Evolutionary conservation across 2,888 invertebrate species (phyloP), one percentile per base, ranked within the genome.

Genomic region (Ormyrus nitidulus): DNA sequence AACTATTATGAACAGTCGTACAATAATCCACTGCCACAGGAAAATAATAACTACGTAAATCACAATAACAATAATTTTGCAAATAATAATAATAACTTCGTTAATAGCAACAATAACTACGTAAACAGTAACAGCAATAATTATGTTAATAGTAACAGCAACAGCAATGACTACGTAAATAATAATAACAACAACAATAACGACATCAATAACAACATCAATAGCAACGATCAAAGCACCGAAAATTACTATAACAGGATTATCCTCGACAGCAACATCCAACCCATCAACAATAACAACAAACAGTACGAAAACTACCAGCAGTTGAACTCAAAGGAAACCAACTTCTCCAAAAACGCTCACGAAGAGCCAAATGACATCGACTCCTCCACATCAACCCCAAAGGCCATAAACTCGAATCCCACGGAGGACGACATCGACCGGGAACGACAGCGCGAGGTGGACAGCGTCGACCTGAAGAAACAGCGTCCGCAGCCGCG

Each of bases 391-490:
- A 34, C 34, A 34, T 34, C 5, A 53, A 5, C 2, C 9, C 58
- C 62, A 0, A 61, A n/a, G 11, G 10, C 53, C 11, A 10, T 75
- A 10, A 58, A 58, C 48, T 69, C 66, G 1, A 49, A 6, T 6
- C 66, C 80, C 13, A 13, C 75, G 11, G 85, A 85, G 7, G 85
- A 84, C 7, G 85, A 84, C 0, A 74, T 83, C 5, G 85, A 85
- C 13, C 83, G 85, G 10, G 66, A 80, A 19, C 62, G 74, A 8
- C 85, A 85, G 49, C 80, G 82, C 7, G 83, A 82, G 68, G 83
- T 85, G 0, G 85, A 85, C 70, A 80, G 78, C 19, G 76, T 64
- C 0, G 82, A 82, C 5, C 68, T 82, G 0, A 80, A 74, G 6
- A 59, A 70, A 1, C 44, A 80, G 6, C 70, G 59, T 0, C 74